These are phyloP conservation scores for Hypolimnas misippus DNA, from an alignment of 2,888 invertebrate genomes.

Conservation along the genomic window DNA sequence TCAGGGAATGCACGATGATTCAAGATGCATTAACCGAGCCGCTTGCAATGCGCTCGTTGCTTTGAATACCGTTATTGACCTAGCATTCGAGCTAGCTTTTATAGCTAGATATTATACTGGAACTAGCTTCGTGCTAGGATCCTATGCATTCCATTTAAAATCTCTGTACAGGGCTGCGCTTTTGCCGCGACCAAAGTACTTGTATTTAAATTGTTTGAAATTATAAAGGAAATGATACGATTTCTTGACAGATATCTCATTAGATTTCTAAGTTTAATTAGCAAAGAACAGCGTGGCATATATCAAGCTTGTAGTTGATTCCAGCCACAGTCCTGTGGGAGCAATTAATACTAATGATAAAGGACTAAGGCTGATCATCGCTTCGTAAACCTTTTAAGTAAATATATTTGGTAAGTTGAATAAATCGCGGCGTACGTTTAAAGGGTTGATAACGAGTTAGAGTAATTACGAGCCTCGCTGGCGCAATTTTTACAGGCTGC, in stretches of 20 bases:
- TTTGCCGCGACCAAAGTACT: too few relatives aligned
- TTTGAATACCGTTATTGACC: slow-evolving; percentile 73
- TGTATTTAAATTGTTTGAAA: neutral
- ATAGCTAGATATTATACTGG: slow-evolving; percentile 41
- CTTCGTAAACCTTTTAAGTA: slow-evolving; percentile 37
- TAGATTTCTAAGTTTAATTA: neutral
- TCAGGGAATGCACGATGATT: slow-evolving; percentile 56
- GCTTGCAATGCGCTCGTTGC: slow-evolving; percentile 68
- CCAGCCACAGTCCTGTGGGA: slow-evolving; percentile 14
- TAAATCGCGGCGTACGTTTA: slow-evolving; percentile 25
- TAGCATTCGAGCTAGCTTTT: slow-evolving; percentile 52
- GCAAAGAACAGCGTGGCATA: neutral
- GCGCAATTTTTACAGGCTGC: slow-evolving; percentile 8
- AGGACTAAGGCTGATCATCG: slow-evolving; percentile 25
- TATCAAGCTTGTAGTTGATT: slow-evolving; percentile 12
- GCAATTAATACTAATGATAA: slow-evolving; percentile 36
- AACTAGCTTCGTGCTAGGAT: slow-evolving; percentile 26
- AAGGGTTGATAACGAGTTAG: slow-evolving; percentile 29
- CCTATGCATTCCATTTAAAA: slow-evolving; percentile 38
- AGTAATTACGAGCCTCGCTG: slow-evolving; percentile 4
- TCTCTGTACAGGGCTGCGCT: slow-evolving; percentile 26
- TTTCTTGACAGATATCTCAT: neutral
- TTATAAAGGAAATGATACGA: neutral
- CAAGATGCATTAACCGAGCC: slow-evolving; percentile 65
- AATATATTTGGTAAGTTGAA: slow-evolving; percentile 24